phyloP scores from a whole-genome alignment of 2,797 vertebrate species.

The Cynodonichthys magdalenae region DNA sequence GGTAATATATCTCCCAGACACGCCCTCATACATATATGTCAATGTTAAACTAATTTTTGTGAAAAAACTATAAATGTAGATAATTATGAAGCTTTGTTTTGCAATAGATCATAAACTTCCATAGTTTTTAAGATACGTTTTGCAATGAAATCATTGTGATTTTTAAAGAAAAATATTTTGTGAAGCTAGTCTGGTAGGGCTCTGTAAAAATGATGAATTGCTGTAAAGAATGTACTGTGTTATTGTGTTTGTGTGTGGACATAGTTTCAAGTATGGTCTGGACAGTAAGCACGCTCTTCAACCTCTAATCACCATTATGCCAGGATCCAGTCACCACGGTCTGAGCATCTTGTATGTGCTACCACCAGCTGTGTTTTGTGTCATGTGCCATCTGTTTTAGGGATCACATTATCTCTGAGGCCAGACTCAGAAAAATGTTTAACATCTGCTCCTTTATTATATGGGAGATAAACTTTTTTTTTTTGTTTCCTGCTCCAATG shows the following conservation, averaged over 20 bases:
- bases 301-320: constrained; percentile 14
- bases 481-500: neutral
- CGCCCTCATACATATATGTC: too few species aligned
- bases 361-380: constrained; percentile 14
- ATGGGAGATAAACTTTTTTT: neutral
- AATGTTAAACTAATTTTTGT: too few species aligned
- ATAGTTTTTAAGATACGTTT: too few species aligned
- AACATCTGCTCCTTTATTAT: constrained; percentile 20
- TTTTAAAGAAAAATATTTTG: too few species aligned
- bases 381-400: constrained; percentile 39
- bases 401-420: constrained; percentile 9
- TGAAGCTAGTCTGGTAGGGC: too few species aligned
- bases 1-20: too few species aligned
- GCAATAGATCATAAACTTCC: too few species aligned
- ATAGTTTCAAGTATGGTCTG: constrained; percentile 15
- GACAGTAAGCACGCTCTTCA: constrained; percentile 35
- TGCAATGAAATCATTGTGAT: too few species aligned
- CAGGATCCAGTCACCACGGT: constrained; percentile 13
- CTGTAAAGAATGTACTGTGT: too few species aligned
- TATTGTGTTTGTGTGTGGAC: neutral
- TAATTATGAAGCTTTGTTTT: too few species aligned
- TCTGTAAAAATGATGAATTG: too few species aligned
- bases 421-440: constrained; percentile 11
- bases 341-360: constrained; percentile 11
- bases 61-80: too few species aligned